Base-by-base conservation (phyloP, 53 echinoderm and acorn worm species). In the Luidia sarsii region DNA sequence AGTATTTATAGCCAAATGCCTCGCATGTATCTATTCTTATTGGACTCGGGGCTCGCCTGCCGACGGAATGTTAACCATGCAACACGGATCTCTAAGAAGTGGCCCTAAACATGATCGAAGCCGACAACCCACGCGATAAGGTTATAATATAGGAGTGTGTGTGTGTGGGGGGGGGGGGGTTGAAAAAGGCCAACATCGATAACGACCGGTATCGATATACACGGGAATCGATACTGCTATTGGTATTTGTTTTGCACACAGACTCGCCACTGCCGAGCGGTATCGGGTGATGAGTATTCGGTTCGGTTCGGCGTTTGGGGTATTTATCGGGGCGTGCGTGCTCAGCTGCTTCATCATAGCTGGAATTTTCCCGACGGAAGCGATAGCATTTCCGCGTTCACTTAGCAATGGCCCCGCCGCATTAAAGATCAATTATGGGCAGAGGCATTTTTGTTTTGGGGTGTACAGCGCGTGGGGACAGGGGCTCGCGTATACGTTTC, bases 311-410 rank as follows among this genome's bases (percentile, higher is more conserved):
- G 6, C 11, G 11, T 41, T 41, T 11, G 41, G 41, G 11, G 41
- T 41, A 41, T 41, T 18, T 15, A 9, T 36, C n/a, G 63, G 36
- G 16, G 36, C 18, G 18, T 3, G 36, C 18, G 18, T 35, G 63
- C 1, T 36, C 63, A 63, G 63, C 63, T 63, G 63, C 30, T 33
- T 19, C 63, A 35, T 3, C 63, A 32, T 34, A 34, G 63, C 35
- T 63, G 63, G 63, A 63, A 63, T 63, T 63, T 63, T 63, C 54
- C 59, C 36, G 63, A 63, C 63, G 63, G 63, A 63, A 63, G 63
- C 36, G 63, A 63, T 34, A 41, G n/a, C n/a, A n/a, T n/a, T n/a
- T n/a, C n/a, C n/a, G n/a, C 41, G 11, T 41, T 41, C 41, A 41
- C 41, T 41, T 11, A n/a, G 41, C 41, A 6, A 11, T 41, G 41